Evolutionary conservation across 2,113 vertebrate genomes (phyloP), one percentile per base, ranked within the genome.

Genomic region (Anoplopoma fimbria): DNA sequence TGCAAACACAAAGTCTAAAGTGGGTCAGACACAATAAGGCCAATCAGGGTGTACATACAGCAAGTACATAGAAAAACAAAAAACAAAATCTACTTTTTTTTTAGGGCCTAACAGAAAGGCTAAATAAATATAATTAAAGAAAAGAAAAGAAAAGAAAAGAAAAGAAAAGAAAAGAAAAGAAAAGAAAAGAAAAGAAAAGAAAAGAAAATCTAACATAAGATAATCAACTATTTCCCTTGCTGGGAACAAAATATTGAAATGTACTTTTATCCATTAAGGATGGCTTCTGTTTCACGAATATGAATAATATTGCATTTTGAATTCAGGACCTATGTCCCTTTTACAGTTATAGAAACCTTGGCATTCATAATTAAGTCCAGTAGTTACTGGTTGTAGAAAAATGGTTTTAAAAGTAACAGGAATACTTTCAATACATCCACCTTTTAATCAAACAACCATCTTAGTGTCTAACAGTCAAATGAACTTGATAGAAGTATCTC

Each of bases 251-350:
- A 19, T 12, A 36, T 25, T 49, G 8, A 25, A 29, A 58, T 40
- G 17, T 38, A 38, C 21, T 45, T 12, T 33, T 38, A 17, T 42
- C 8, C 40, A 19, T 23, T 63, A 58, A 51, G 62, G 12, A 81
- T 81, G 78, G 49, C 58, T 83, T 82, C 15, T 7, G 27, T 69
- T 84, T 67, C 77, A 77, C 19, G 47, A 34, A 67, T 47, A 67
- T 23, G 13, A 38, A 60, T 57, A 81, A 36, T 69, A 79, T 58
- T 74, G 60, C 23, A 67, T 83, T 86, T 69, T 42, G 0, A 82
- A 62, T 60, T 49, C 19, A 75, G 47, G 10, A 58, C 40, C 36
- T 65, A 45, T 69, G 51, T 42, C 17, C 19, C 47, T 72, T 74
- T 49, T 57, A 69, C 69, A 81, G 17, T 29, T 83, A 34, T 0